Evolutionary conservation across 2,797 vertebrate genomes (phyloP).

Genomic region (Artibeus lituratus): DNA sequence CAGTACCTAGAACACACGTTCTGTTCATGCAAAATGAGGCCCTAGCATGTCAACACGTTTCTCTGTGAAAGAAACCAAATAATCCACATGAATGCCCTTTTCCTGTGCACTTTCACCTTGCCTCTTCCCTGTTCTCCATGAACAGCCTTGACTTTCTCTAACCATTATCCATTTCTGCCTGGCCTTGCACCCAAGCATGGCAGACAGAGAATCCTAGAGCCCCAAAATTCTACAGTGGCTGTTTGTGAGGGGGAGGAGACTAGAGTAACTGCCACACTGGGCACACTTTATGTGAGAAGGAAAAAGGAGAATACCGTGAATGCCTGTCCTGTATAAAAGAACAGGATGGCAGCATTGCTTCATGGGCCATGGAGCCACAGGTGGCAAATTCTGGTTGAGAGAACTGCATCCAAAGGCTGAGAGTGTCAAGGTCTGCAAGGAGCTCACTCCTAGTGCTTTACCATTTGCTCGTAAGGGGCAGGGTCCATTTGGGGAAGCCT

Average conservation of each 20-base stretch:
- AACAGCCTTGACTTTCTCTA: not conserved
- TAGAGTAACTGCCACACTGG: constrained; percentile 1
- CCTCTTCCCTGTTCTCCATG: not conserved
- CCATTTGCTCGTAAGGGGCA: not conserved
- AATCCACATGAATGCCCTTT: not conserved
- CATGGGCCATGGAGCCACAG: not conserved
- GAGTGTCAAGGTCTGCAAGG: not conserved
- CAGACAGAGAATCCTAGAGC: not conserved
- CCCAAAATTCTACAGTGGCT: constrained; percentile 11
- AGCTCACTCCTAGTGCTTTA: not conserved
- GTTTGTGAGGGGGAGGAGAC: not conserved
- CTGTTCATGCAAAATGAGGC: not conserved
- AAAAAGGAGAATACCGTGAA: not conserved
- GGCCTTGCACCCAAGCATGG: not conserved
- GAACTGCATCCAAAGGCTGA: not conserved
- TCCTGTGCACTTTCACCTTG: not conserved
- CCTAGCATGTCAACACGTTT: not conserved
- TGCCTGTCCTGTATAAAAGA: not conserved
- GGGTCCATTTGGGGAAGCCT: not conserved
- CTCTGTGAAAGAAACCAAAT: not conserved
- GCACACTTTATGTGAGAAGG: not conserved
- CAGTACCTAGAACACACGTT: not conserved
- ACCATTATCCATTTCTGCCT: not conserved
- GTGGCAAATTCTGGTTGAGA: not conserved
- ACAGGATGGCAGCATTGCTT: not conserved